phyloP scores from a whole-genome alignment of 2,888 invertebrate species.

The Hedya salicella region DNA sequence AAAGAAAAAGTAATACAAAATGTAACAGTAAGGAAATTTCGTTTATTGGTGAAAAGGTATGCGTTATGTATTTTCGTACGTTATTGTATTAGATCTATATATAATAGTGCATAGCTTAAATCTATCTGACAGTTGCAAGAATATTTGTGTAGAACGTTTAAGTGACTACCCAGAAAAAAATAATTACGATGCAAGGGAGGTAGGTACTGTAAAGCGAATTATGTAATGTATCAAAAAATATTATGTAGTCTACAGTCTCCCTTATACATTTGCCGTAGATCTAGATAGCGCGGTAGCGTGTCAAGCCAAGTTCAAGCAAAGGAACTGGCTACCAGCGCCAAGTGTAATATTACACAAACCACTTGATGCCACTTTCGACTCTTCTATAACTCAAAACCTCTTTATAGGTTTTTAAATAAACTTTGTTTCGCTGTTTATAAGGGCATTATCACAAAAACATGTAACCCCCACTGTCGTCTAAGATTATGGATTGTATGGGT shows the following conservation, averaged over 20 bases:
- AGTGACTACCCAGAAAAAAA: neutral
- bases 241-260: conserved; percentile 4
- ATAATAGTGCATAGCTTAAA: conserved; percentile 49
- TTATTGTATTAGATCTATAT: conserved; percentile 49
- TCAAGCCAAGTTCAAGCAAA: too few relatives aligned
- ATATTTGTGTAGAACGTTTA: conserved; percentile 19
- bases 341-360: too few relatives aligned
- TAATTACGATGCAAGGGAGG: neutral
- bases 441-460: too few relatives aligned
- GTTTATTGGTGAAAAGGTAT: conserved; percentile 64
- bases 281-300: too few relatives aligned
- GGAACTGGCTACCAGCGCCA: too few relatives aligned
- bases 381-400: too few relatives aligned
- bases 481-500: too few relatives aligned
- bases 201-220: neutral
- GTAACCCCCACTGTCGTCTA: too few relatives aligned
- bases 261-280: neutral
- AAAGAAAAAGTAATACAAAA: conserved; percentile 41
- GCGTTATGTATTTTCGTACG: conserved; percentile 50
- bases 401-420: conserved; percentile 2
- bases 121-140: conserved; percentile 42
- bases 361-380: too few relatives aligned
- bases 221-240: neutral
- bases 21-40: conserved; percentile 69
- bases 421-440: conserved; percentile 15